Conservation (phyloP, 2,888 invertebrate genomes). For the Theretra japonica region DNA sequence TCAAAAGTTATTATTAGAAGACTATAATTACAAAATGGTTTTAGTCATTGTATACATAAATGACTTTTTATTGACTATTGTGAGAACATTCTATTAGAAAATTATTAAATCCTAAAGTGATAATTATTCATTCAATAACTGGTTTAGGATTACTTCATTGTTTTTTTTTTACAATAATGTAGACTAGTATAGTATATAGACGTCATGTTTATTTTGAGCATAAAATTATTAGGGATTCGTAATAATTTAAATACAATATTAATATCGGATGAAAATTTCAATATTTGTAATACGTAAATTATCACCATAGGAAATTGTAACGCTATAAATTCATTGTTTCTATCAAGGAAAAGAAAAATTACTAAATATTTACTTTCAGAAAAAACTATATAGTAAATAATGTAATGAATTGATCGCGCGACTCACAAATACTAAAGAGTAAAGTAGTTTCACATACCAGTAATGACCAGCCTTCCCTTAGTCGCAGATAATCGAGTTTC, state of each 20-base stretch:
- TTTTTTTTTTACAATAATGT: too few species aligned
- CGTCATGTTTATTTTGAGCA: not conserved
- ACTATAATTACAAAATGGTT: not conserved
- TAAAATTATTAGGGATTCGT: not conserved
- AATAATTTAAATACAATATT: not conserved
- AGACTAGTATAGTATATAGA: too few species aligned
- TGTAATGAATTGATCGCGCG: constrained; percentile 47
- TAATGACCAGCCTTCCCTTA: constrained; percentile 96
- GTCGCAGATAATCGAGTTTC: constrained; percentile 97
- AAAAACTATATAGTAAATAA: constrained; percentile 31
- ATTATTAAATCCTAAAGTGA: constrained; percentile 2
- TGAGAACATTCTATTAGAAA: constrained; percentile 10
- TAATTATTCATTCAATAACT: not conserved
- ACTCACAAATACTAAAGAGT: constrained; percentile 29
- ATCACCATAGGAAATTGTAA: constrained; percentile 34
- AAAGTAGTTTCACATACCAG: constrained; percentile 88
- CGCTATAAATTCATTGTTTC: constrained; percentile 31
- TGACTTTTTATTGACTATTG: too few species aligned
- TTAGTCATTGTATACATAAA: too few species aligned
- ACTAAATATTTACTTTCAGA: not conserved
- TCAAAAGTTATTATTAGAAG: not conserved
- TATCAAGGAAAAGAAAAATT: not conserved
- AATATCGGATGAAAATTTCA: too few species aligned
- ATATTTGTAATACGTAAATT: constrained; percentile 10
- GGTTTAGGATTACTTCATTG: not conserved